Base-by-base conservation (phyloP, 2,888 invertebrate genomes). In the Hirtodrosophila histrioides region DNA sequence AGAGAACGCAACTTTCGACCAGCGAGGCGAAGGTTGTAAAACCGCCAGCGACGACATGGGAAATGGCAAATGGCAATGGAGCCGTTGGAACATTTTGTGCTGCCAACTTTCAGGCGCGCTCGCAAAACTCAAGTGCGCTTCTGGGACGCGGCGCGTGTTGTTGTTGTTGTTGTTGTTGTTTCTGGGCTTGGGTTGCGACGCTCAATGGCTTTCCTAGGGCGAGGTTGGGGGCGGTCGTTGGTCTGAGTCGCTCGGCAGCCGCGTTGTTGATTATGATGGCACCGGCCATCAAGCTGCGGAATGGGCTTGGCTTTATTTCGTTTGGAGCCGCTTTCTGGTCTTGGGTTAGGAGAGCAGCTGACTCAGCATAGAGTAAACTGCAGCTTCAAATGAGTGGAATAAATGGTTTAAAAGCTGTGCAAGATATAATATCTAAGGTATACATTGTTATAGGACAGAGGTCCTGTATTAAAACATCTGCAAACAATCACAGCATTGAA, bases 1-100 rank as follows among this genome's bases (percentile, higher is more conserved):
- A 48, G 45, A 35, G 51, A 55, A 57, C 67, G 48, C 46, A 73
- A 55, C 62, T 69, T 75, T 64, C 46, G 60, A 53, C 31, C 54
- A 31, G 87, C 87, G 73, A 87, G 35, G 87, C 87, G 73, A 87
- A 82, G 88, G 88, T 88, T 82, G 86, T 86, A 88, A 82, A 82
- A 82, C 88, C 88, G 78, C 87, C 88, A 84, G 70, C 68, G 60
- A 77, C 87, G 67, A 58, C 73, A 74, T 76, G 80, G 80, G 67
- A 86, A 85, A 87, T 85, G 72, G 50, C 46, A 62, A 71, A 51
- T 51, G 69, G 66, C 64, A 50, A 56, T 67, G 75, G 53, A 78
- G 70, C 65, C 75, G 48, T 75, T 61, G 63, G 61, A 69, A 75
- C 65, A 78, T 75, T 75, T 75, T 83, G 63, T 65, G 69, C 43